These are phyloP conservation scores for Heliconius nattereri DNA, from an alignment of 1,140 invertebrate genomes.

Conservation along the genomic window DNA sequence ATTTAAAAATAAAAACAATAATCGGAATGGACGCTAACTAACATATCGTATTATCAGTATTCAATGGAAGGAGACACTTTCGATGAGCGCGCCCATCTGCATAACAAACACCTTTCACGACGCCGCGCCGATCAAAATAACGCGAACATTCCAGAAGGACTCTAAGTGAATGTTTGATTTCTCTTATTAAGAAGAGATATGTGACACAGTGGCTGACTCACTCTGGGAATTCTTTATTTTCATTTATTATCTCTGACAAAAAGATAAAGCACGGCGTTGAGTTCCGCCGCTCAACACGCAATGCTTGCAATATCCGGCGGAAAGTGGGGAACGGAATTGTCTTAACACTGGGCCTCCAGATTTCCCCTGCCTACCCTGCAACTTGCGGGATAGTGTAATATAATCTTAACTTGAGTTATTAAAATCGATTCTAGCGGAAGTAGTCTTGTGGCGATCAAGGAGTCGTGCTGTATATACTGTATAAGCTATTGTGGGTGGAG, in stretches of 20 bases:
- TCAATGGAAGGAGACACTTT: constrained; percentile 44
- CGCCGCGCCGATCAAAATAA: constrained; percentile 19
- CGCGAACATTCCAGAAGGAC: constrained; percentile 8
- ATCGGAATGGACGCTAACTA: neutral
- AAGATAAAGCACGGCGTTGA: neutral
- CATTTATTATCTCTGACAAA: neutral
- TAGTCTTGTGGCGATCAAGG: too few relatives aligned
- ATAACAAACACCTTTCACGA: constrained; percentile 45
- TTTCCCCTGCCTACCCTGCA: too few relatives aligned
- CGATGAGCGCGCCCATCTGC: constrained; percentile 37
- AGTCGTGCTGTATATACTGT: too few relatives aligned
- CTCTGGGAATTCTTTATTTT: too few relatives aligned
- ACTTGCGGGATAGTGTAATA: too few relatives aligned
- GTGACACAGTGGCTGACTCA: neutral
- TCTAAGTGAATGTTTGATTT: constrained; percentile 10
- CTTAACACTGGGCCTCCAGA: too few relatives aligned
- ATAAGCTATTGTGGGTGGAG: too few relatives aligned
- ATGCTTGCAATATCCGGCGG: too few relatives aligned
- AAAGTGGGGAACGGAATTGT: too few relatives aligned
- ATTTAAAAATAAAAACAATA: neutral
- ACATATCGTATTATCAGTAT: constrained; percentile 43
- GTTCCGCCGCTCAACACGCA: too few relatives aligned
- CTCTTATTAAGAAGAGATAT: constrained; percentile 5
- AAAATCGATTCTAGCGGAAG: too few relatives aligned
- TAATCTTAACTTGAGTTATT: too few relatives aligned